These are phyloP conservation scores for Mesochorus sp. DNA, from an alignment of 2,888 invertebrate species.

Conservation along the genomic window DNA sequence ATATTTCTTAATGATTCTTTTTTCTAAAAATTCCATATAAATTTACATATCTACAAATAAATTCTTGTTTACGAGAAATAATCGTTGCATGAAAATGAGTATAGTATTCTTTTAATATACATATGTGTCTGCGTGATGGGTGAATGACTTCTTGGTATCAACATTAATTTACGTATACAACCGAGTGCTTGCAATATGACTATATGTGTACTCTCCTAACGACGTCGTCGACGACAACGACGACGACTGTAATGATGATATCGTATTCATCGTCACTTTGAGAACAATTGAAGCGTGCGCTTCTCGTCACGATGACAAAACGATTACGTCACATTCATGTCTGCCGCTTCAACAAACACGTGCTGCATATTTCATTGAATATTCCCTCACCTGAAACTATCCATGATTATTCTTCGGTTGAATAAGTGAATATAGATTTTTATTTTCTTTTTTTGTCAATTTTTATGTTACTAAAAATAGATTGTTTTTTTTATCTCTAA, in stretches of 20 bases:
- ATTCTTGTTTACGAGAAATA: not conserved
- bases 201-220: conserved; percentile 29
- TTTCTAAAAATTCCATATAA: not conserved
- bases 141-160: conserved; percentile 74
- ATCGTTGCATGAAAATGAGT: not conserved
- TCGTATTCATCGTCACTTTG: conserved; percentile 52
- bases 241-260: conserved; percentile 25
- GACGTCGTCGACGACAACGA: conserved; percentile 29
- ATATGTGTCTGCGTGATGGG: conserved; percentile 66
- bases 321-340: conserved; percentile 54
- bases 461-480: too few species aligned
- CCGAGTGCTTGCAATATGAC: conserved; percentile 35
- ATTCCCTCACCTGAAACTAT: not conserved
- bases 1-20: not conserved
- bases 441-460: too few species aligned
- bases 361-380: conserved; percentile 37
- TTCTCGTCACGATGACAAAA: conserved; percentile 34
- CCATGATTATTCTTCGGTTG: not conserved
- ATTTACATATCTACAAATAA: conserved; percentile 17
- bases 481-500: too few species aligned
- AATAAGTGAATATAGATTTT: too few species aligned
- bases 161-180: conserved; percentile 66
- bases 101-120: conserved; percentile 3
- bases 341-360: conserved; percentile 35
- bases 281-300: conserved; percentile 51